Percentiles rank a stretch among this genome's conserved stretches.
Evolutionary conservation across 2,113 vertebrate species (phyloP).

Genomic region (Salvator merianae): DNA sequence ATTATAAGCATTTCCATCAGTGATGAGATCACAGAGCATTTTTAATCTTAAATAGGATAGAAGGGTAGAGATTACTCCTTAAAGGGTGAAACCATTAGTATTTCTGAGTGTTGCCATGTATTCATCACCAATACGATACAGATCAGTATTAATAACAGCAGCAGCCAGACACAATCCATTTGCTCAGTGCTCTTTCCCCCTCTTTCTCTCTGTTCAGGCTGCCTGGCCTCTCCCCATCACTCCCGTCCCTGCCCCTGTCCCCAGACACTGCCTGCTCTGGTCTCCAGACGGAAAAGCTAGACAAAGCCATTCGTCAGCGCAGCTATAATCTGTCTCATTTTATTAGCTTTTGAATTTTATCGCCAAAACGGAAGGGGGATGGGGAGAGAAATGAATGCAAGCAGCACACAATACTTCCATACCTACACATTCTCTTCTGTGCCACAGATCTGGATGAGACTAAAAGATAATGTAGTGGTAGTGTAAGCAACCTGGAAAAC

Average conservation of each 20-base stretch:
- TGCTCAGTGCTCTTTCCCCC: conserved; percentile 67
- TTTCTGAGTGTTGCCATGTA: conserved; percentile 67
- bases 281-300: conserved; percentile 79
- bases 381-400: background rate
- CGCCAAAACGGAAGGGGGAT: conserved; percentile 58
- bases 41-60: conserved; percentile 66
- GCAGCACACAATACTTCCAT: conserved; percentile 30
- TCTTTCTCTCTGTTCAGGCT: conserved; percentile 55
- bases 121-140: conserved; percentile 73
- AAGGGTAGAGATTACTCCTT: conserved; percentile 69
- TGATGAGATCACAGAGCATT: conserved; percentile 68
- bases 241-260: conserved; percentile 61
- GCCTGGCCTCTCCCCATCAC: conserved; percentile 62
- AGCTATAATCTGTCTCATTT: conserved; percentile 76
- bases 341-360: conserved; percentile 80
- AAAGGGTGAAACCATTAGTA: conserved; percentile 71
- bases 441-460: background rate
- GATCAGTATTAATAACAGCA: conserved; percentile 75
- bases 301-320: conserved; percentile 76
- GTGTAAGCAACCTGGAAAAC: too few species aligned
- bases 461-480: background rate
- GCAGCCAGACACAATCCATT: conserved; percentile 75
- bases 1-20: conserved; percentile 70
- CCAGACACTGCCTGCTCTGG: conserved; percentile 67
- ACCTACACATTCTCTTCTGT: conserved; percentile 38